These are phyloP conservation scores for Yoshiicerus persimilis DNA, from an alignment of 1,140 invertebrate species.

Conservation along the genomic window DNA sequence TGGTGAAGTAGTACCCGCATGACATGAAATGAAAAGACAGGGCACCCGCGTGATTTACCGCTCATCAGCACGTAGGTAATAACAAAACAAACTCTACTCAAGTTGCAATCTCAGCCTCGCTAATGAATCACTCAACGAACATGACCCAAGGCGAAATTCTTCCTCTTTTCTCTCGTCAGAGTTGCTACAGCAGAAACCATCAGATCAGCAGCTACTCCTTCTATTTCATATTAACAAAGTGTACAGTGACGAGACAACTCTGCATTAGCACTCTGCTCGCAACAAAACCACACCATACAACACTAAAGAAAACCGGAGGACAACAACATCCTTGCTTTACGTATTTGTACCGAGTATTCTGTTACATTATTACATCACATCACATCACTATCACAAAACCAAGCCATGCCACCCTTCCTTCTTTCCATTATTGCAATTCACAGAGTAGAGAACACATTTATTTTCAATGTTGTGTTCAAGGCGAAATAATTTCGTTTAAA, in stretches of 20 bases:
- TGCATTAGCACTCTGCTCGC: neutral
- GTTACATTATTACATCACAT: neutral
- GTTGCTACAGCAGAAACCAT: neutral
- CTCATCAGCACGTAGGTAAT: conserved; percentile 40
- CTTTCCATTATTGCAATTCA: neutral
- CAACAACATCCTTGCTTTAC: neutral
- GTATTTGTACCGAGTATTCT: neutral
- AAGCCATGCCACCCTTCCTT: neutral
- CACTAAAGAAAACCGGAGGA: neutral
- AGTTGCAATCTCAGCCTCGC: conserved; percentile 37
- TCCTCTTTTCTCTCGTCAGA: neutral
- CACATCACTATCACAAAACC: neutral
- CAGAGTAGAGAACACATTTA: neutral
- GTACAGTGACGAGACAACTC: neutral
- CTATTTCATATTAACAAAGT: neutral
- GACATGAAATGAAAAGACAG: conserved; percentile 10
- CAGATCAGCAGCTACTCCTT: neutral
- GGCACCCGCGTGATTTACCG: conserved; percentile 36
- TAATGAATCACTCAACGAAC: conserved; percentile 41
- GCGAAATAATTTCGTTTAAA: neutral
- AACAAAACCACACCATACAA: neutral
- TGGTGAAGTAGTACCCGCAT: neutral
- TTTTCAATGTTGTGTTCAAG: neutral
- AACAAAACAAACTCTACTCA: conserved; percentile 39
- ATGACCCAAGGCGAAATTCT: conserved; percentile 29